Evolutionary conservation across 2,888 invertebrate species (phyloP).

Genomic region (Thecophora atra): DNA sequence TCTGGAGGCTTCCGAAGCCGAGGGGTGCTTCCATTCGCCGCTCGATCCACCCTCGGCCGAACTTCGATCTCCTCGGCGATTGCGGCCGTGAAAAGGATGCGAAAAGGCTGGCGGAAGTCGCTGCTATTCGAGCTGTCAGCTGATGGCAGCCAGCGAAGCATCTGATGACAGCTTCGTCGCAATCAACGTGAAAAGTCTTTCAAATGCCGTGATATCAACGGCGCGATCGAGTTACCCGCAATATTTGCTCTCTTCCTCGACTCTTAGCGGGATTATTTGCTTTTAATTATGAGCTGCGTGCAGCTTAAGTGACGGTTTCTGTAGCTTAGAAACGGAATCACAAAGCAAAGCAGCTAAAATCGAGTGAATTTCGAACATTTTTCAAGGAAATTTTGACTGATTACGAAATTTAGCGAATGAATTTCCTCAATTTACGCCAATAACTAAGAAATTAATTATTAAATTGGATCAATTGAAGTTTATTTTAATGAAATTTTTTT

Average conservation of each 20-base stretch:
- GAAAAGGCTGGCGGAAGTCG: slow-evolving; percentile 27
- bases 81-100: not conserved
- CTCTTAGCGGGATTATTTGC: not conserved
- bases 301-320: slow-evolving; percentile 17
- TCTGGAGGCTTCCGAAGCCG: slow-evolving; percentile 4
- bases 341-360: too few relatives aligned
- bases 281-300: not conserved
- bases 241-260: not conserved
- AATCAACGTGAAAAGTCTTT: slow-evolving; percentile 34
- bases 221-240: slow-evolving; percentile 5
- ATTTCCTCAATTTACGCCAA: too few relatives aligned
- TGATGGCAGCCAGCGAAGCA: slow-evolving; percentile 37
- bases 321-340: too few relatives aligned
- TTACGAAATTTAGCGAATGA: too few relatives aligned
- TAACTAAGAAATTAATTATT: too few relatives aligned
- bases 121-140: slow-evolving; percentile 31
- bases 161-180: slow-evolving; percentile 41
- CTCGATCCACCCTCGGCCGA: slow-evolving; percentile 5
- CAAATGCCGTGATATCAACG: slow-evolving; percentile 23
- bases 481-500: too few relatives aligned
- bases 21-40: too few relatives aligned
- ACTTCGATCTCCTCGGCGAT: not conserved
- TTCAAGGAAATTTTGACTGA: too few relatives aligned
- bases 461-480: too few relatives aligned
- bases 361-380: too few relatives aligned